Evolutionary conservation across 2,797 vertebrate genomes (phyloP).

Genomic region (Manis pentadactyla): DNA sequence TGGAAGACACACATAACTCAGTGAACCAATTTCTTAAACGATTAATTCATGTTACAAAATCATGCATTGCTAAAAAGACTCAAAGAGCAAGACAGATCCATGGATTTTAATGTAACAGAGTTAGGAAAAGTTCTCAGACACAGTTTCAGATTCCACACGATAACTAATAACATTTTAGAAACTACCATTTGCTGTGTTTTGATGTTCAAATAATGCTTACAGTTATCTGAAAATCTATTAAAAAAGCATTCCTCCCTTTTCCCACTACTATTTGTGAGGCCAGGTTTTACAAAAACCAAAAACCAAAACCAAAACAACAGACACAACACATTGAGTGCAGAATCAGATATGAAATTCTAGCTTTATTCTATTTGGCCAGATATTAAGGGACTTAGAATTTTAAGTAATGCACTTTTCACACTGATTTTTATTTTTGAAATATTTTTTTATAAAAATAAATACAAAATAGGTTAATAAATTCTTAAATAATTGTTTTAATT

Average conservation of each 20-base stretch:
- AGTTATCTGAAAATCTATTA: not conserved
- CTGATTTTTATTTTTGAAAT: not conserved
- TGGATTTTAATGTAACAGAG: not conserved
- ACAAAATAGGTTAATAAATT: not conserved
- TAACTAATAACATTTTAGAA: not conserved
- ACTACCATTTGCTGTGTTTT: not conserved
- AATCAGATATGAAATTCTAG: not conserved
- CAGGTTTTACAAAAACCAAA: not conserved
- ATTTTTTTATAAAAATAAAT: not conserved
- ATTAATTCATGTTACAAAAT: not conserved
- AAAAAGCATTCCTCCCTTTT: not conserved
- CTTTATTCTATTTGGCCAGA: not conserved
- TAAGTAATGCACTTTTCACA: not conserved
- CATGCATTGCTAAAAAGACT: not conserved
- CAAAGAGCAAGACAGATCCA: not conserved
- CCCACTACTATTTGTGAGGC: not conserved
- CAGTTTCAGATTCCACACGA: not conserved
- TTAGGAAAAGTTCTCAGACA: not conserved
- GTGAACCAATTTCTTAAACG: not conserved
- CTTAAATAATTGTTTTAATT: not conserved
- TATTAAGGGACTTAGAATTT: not conserved
- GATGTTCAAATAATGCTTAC: not conserved
- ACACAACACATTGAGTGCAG: not conserved
- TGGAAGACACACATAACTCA: not conserved
- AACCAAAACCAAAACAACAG: not conserved